These are phyloP conservation scores for Aythya baeri DNA, from an alignment of 2,113 vertebrate species.

Conservation along the genomic window DNA sequence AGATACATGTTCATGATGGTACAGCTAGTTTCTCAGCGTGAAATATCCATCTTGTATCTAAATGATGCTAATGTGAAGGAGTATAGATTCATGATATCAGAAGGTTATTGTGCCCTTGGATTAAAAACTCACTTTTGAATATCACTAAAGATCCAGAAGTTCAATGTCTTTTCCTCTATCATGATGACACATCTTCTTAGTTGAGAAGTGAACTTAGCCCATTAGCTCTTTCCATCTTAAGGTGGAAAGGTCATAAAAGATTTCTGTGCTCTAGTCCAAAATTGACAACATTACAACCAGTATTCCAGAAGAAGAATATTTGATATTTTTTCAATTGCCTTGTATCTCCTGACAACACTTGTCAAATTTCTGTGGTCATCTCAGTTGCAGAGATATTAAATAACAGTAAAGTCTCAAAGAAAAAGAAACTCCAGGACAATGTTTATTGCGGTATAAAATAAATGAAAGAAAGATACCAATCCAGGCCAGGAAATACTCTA, in stretches of 20 bases:
- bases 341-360: neutral
- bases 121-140: neutral
- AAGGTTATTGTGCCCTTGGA: neutral
- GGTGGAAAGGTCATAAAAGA: neutral
- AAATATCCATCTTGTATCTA: neutral
- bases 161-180: neutral
- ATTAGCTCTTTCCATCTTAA: neutral
- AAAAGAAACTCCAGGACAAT: neutral
- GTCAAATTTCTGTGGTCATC: neutral
- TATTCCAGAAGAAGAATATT: neutral
- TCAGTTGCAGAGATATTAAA: neutral
- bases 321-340: neutral
- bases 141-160: neutral
- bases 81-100: neutral
- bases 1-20: neutral
- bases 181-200: neutral
- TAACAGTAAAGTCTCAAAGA: neutral
- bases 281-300: neutral
- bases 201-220: neutral
- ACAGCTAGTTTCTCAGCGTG: neutral
- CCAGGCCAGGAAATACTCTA: neutral
- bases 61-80: neutral
- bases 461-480: neutral
- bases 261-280: neutral
- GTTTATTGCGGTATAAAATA: neutral